Evolutionary conservation across 2,113 vertebrate species (phyloP).

Genomic region (Sakesphorus luctuosus): DNA sequence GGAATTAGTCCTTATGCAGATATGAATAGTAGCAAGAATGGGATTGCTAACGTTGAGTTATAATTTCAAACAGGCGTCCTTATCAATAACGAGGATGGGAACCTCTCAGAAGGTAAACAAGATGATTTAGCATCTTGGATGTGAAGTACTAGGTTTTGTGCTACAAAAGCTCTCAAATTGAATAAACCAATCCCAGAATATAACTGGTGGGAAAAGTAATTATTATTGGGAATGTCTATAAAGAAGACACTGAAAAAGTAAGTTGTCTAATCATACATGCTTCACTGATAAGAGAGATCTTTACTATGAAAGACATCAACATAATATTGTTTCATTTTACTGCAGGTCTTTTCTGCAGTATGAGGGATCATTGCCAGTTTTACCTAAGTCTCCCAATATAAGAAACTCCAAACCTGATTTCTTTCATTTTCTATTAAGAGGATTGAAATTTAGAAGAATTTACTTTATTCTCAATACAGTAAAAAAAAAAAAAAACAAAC

Average conservation of each 20-base stretch:
- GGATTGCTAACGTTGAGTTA: fast-evolving
- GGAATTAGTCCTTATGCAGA: background rate
- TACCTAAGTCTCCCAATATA: background rate
- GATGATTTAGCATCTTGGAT: background rate
- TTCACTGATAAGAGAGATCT: background rate
- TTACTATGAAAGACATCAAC: background rate
- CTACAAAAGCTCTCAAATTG: background rate
- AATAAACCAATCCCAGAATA: background rate
- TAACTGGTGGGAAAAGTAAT: background rate
- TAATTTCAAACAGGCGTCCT: background rate
- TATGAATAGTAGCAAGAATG: background rate
- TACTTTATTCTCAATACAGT: background rate
- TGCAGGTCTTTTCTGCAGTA: background rate
- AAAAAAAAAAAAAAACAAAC: too few relatives aligned
- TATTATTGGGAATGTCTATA: background rate
- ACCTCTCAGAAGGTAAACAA: background rate
- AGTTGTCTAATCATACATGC: background rate
- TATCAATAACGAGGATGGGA: background rate
- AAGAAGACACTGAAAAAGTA: background rate
- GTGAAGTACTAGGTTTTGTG: fast-evolving
- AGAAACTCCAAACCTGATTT: background rate
- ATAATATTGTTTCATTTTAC: background rate
- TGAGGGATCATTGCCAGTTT: background rate
- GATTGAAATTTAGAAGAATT: background rate
- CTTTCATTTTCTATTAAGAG: background rate